Evolutionary conservation across 2,113 vertebrate species (phyloP).

Genomic region (Oriolus oriolus): DNA sequence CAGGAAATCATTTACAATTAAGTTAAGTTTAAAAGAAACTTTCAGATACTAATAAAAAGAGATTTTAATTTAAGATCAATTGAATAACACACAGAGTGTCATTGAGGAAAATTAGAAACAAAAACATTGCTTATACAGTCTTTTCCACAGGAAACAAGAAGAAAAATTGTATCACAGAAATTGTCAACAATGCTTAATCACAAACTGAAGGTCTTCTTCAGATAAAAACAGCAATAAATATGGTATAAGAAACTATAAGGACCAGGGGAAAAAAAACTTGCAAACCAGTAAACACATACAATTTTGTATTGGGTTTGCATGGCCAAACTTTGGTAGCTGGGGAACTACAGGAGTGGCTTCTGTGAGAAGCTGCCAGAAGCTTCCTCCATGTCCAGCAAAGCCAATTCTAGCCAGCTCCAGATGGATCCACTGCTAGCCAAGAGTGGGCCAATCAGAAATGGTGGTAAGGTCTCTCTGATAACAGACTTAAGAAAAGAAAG

Average conservation of each 20-base stretch:
- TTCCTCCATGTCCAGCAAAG: not conserved
- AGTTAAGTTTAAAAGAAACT: not conserved
- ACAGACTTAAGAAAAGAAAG: not conserved
- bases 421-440: not conserved
- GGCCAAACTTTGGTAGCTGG: not conserved
- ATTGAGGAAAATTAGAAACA: not conserved
- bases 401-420: not conserved
- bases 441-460: not conserved
- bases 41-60: not conserved
- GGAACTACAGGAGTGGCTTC: not conserved
- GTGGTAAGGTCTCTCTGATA: not conserved
- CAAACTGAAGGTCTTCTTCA: not conserved
- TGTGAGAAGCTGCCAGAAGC: not conserved
- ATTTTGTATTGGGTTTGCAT: not conserved
- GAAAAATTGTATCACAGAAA: not conserved
- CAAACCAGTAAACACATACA: not conserved
- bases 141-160: not conserved
- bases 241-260: not conserved
- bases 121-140: not conserved
- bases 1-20: not conserved
- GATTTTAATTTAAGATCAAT: not conserved
- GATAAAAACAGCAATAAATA: not conserved
- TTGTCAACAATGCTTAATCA: not conserved
- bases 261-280: fast-evolving
- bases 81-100: not conserved